A percentile compares a stretch with the other conserved stretches of the same genome.
These are phyloP conservation scores for Acholoe squamosa DNA, from an alignment of 2,888 invertebrate genomes.

Conservation along the genomic window DNA sequence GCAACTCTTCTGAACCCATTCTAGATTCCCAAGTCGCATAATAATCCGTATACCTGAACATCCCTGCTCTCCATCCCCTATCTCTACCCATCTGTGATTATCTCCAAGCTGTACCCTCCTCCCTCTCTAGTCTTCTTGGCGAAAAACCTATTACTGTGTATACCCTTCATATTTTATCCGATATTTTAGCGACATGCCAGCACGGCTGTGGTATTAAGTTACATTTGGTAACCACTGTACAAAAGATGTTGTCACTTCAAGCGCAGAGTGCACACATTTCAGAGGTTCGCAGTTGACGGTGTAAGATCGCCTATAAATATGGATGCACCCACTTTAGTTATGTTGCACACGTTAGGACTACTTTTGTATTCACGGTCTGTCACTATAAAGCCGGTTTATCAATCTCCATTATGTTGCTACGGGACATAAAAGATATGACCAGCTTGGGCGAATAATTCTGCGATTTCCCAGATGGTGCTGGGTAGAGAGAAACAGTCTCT, in stretches of 20 bases:
- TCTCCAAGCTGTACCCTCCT: neutral
- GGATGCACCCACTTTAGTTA: neutral
- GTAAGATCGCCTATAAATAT: neutral
- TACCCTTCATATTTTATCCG: neutral
- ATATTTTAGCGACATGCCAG: neutral
- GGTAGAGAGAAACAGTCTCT: no score
- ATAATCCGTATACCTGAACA: no score
- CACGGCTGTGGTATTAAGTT: neutral
- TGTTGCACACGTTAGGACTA: neutral
- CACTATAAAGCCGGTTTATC: no score
- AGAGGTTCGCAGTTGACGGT: neutral
- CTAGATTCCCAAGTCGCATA: no score
- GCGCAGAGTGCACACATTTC: neutral
- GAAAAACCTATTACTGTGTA: slow-evolving; percentile 28
- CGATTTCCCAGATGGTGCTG: no score
- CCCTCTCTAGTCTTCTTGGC: neutral
- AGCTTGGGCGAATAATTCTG: no score
- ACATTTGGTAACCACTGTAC: slow-evolving; percentile 8
- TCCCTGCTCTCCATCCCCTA: no score
- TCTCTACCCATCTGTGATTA: neutral
- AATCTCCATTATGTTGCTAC: no score
- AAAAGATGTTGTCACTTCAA: slow-evolving; percentile 41
- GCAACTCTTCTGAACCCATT: no score
- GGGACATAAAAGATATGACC: no score
- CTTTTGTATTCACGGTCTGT: no score